These are phyloP conservation scores for Choloepus didactylus DNA, from an alignment of 2,797 vertebrate species.

Conservation along the genomic window DNA sequence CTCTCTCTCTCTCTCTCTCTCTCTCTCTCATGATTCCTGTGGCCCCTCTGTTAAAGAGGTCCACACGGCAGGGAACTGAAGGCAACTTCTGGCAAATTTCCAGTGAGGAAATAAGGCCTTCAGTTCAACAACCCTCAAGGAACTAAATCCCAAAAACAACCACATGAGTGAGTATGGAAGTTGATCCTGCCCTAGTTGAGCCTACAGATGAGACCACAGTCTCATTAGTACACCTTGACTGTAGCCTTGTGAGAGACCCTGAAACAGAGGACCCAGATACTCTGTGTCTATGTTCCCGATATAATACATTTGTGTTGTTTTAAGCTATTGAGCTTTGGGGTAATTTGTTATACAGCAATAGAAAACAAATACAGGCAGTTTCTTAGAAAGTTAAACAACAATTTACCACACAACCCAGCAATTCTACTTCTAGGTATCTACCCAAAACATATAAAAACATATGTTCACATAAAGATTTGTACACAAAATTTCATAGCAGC, in stretches of 20 bases:
- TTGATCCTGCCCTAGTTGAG: background rate
- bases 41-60: background rate
- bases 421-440: background rate
- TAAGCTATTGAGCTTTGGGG: background rate
- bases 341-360: background rate
- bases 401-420: background rate
- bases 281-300: background rate
- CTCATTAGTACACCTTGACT: background rate
- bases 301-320: background rate
- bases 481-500: slow-evolving; percentile 29
- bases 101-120: background rate
- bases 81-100: background rate
- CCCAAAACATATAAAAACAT: slow-evolving; percentile 57
- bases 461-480: background rate
- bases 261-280: background rate
- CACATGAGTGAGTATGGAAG: background rate
- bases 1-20: too few relatives aligned
- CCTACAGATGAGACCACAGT: background rate
- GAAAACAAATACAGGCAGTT: slow-evolving; percentile 13
- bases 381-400: slow-evolving; percentile 57
- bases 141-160: background rate
- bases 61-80: background rate
- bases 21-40: background rate
- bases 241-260: background rate
- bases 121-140: background rate